Base-by-base conservation (phyloP, 2,113 vertebrate genomes). In the Hydrolagus affinis region DNA sequence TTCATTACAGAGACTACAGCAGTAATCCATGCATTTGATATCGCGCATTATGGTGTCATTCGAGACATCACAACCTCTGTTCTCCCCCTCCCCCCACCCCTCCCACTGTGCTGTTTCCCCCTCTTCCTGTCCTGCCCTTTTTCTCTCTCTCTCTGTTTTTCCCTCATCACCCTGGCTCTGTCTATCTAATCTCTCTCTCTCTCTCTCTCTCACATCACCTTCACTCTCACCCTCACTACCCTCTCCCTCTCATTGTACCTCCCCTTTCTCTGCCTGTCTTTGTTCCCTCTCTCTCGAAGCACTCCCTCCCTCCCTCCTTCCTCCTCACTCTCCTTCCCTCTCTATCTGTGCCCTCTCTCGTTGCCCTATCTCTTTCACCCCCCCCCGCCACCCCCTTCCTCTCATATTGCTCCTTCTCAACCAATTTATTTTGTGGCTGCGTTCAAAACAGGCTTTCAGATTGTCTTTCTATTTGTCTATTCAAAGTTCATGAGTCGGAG, bases 91-190 rank as follows among this genome's bases (percentile, higher is more conserved):
- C 44, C 44, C 23, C 25, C 28, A 8, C 44, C 8, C 23, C 68
- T 11, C 23, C 17, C 59, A 8, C n/a, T 62, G 30, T 19, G 64
- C 28, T 73, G 70, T 19, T 85, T 32, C 62, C 3, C 60, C 66
- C 19, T 32, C 44, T 85, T 85, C 86, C 11, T 0, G 85, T 57
- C 0, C 69, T 44, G 69, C 87, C 21, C 80, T 75, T 11, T 70
- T 68, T 72, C 71, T 85, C 87, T 70, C 75, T 77, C 73, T n/a
- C n/a, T n/a, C n/a, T n/a, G n/a, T n/a, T n/a, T n/a, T n/a, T n/a
- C n/a, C n/a, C n/a, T 87, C 88, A 87, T 86, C 87, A 85, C 86
- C 62, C 87, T 88, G 80, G 44, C 73, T 44, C 66, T 62, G n/a
- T n/a, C n/a, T n/a, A n/a, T n/a, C n/a, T n/a, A n/a, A n/a, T n/a